phyloP scores from a whole-genome alignment of 2,888 invertebrate species.

The Cephalotes varians region DNA sequence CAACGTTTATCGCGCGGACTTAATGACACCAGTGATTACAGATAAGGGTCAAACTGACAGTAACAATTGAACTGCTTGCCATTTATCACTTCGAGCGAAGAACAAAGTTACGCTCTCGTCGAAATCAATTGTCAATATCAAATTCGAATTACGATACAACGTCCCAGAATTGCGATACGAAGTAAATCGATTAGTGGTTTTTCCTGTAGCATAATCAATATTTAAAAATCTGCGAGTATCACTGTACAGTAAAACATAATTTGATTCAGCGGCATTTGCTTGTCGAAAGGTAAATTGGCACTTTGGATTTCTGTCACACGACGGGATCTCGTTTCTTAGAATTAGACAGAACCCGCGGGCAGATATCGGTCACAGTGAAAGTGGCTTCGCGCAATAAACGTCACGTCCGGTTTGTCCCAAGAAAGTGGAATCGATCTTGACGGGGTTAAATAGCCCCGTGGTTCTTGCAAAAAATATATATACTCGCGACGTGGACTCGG shows the following conservation, averaged over 20 bases:
- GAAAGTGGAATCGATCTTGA: conserved; percentile 69
- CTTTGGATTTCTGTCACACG: background rate
- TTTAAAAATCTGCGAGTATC: background rate
- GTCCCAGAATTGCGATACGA: background rate
- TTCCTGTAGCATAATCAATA: background rate
- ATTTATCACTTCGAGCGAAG: conserved; percentile 3
- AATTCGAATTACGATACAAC: background rate
- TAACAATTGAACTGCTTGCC: background rate
- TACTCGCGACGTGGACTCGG: conserved; percentile 57
- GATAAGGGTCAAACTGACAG: background rate
- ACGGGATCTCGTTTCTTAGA: background rate
- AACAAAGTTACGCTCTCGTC: background rate
- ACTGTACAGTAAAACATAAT: background rate
- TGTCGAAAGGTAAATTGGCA: background rate
- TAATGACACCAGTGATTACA: conserved; percentile 18
- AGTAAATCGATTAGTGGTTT: background rate
- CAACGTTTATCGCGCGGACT: conserved; percentile 28
- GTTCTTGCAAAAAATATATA: conserved; percentile 67
- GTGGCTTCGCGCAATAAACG: conserved; percentile 63
- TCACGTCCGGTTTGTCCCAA: conserved; percentile 72
- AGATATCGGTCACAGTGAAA: conserved; percentile 52
- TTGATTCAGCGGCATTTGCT: background rate
- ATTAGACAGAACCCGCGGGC: background rate
- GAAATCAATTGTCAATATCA: background rate
- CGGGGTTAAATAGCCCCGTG: conserved; percentile 72